Evolutionary conservation across 2,888 invertebrate genomes (phyloP).

Genomic region (Agrochola lota): DNA sequence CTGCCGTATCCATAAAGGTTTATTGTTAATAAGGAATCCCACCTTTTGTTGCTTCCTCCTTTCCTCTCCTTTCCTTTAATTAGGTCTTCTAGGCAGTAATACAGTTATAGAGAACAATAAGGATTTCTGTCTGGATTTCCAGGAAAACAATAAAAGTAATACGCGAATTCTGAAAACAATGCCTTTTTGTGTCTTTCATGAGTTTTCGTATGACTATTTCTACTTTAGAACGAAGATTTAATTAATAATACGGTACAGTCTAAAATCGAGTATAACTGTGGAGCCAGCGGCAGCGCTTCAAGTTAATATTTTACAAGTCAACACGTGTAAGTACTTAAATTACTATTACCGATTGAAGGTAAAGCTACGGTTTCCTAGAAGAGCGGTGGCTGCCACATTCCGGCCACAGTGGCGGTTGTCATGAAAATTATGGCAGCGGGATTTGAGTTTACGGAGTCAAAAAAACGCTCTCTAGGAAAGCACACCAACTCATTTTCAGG

Average conservation of each 20-base stretch:
- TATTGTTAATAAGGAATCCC: not conserved
- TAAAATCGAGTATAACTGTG: not conserved
- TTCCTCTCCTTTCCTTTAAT: slow-evolving; percentile 35
- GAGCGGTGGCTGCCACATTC: not conserved
- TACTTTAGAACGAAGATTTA: slow-evolving; percentile 25
- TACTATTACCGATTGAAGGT: not conserved
- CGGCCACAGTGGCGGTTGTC: too few relatives aligned
- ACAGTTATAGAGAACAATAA: slow-evolving; percentile 43
- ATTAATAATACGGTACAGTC: not conserved
- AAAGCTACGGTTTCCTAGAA: not conserved
- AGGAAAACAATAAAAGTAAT: slow-evolving; percentile 44
- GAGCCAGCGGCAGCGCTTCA: not conserved
- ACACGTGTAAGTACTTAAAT: not conserved
- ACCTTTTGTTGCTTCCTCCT: slow-evolving; percentile 20
- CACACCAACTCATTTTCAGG: too few relatives aligned
- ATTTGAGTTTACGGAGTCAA: too few relatives aligned
- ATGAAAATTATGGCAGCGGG: not conserved
- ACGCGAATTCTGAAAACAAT: slow-evolving; percentile 36
- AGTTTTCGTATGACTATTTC: slow-evolving; percentile 20
- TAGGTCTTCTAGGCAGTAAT: slow-evolving; percentile 25
- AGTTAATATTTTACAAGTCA: not conserved
- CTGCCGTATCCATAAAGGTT: not conserved
- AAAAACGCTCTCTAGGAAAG: too few relatives aligned
- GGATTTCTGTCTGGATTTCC: slow-evolving; percentile 25
- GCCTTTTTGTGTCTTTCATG: not conserved